A percentile compares a stretch with the other conserved stretches of the same genome.
These are phyloP conservation scores for Dicerorhinus sumatrensis DNA, from an alignment of 2,113 vertebrate genomes.

Conservation along the genomic window DNA sequence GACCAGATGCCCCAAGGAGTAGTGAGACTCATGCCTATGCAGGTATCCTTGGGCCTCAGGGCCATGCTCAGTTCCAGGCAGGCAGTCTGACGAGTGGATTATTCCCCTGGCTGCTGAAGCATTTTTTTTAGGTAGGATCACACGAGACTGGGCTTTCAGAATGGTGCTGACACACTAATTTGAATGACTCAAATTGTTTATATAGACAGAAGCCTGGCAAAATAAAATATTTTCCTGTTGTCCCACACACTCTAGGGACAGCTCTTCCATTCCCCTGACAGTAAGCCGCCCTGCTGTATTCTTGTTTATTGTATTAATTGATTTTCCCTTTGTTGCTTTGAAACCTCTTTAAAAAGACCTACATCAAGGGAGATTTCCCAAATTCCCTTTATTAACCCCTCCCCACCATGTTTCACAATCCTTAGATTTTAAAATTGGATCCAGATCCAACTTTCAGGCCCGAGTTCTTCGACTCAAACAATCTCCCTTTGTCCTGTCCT, in stretches of 20 bases:
- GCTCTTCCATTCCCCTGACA: constrained; percentile 28
- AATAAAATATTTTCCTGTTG: background rate
- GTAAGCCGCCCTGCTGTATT: constrained; percentile 58
- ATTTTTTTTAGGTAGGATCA: constrained; percentile 51
- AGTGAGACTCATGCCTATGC: background rate
- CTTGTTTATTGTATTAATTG: constrained; percentile 71
- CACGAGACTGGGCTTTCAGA: constrained; percentile 29
- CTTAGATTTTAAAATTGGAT: constrained; percentile 82
- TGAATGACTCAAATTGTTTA: constrained; percentile 74
- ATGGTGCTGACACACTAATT: constrained; percentile 59
- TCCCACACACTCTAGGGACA: background rate
- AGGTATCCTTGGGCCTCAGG: background rate
- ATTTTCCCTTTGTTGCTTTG: constrained; percentile 72
- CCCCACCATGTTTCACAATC: constrained; percentile 79
- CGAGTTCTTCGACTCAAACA: constrained; percentile 73
- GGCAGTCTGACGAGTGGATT: constrained; percentile 8
- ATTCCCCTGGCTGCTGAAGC: background rate
- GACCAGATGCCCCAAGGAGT: background rate
- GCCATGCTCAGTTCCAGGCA: background rate
- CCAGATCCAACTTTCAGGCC: constrained; percentile 74
- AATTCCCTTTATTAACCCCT: constrained; percentile 76
- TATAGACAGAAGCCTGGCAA: constrained; percentile 62
- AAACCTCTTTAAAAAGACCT: constrained; percentile 75
- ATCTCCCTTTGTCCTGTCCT: constrained; percentile 70
- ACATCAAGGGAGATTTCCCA: constrained; percentile 77